Percentiles rank a stretch among this genome's conserved stretches.
Evolutionary conservation across 2,797 vertebrate species (phyloP).

Genomic region (Propithecus perrieri): DNA sequence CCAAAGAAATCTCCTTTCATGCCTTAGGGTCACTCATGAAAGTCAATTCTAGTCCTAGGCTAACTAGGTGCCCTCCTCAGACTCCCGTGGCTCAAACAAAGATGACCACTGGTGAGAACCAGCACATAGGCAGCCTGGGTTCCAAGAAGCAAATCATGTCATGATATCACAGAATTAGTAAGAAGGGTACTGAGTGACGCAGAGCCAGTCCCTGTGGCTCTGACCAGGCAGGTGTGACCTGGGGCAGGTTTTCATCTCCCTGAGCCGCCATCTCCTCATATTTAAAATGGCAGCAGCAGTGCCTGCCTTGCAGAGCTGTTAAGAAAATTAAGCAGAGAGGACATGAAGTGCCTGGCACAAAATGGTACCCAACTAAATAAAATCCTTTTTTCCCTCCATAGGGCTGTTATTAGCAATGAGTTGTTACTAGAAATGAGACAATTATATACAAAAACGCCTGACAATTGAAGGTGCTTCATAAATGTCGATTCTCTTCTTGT

Average conservation of each 20-base stretch:
- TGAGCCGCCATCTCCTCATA: background rate
- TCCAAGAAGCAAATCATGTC: background rate
- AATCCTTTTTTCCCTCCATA: background rate
- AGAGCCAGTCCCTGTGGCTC: background rate
- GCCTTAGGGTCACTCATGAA: background rate
- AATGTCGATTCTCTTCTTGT: background rate
- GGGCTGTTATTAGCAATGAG: background rate
- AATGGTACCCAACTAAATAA: background rate
- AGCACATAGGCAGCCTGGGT: background rate
- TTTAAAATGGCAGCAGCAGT: background rate
- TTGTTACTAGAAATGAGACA: background rate
- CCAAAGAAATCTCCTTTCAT: background rate
- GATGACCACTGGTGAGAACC: background rate
- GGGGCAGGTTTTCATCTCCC: background rate
- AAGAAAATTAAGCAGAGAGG: background rate
- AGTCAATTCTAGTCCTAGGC: background rate
- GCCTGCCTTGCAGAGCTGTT: background rate
- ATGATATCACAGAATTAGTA: background rate
- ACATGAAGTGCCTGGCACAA: background rate
- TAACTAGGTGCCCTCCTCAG: background rate
- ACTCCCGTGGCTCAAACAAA: background rate
- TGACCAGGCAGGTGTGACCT: background rate
- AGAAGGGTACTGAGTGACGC: background rate
- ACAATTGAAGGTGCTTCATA: background rate
- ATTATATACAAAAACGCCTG: background rate